A percentile compares a stretch with the other conserved stretches of the same genome.
phyloP scores from a whole-genome alignment of 2,113 vertebrate genomes.

The Dinomys branickii region DNA sequence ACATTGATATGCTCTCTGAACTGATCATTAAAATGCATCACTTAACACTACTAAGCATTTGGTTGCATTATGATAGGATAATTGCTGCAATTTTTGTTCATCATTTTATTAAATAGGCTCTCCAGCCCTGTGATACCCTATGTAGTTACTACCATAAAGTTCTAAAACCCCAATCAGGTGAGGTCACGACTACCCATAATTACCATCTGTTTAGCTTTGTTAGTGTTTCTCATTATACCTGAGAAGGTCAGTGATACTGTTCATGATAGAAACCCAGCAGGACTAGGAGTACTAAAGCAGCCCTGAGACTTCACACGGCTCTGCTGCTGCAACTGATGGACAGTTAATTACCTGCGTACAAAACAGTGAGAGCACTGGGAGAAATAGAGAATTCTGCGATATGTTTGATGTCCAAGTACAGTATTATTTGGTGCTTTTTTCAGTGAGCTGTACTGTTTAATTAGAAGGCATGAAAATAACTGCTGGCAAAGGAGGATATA shows the following conservation, averaged over 20 bases:
- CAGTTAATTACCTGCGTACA: slow-evolving; percentile 43
- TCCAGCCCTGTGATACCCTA: not conserved
- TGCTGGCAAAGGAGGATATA: not conserved
- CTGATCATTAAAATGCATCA: slow-evolving; percentile 65
- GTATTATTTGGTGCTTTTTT: not conserved
- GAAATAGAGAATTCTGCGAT: not conserved
- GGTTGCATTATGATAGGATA: slow-evolving; percentile 26
- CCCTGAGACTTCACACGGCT: slow-evolving; percentile 1
- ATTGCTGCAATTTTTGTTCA: slow-evolving; percentile 14
- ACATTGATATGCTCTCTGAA: slow-evolving; percentile 39
- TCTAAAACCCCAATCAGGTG: not conserved
- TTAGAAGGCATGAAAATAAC: not conserved
- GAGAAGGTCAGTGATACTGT: not conserved
- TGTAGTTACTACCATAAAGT: slow-evolving; percentile 37
- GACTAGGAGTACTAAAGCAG: slow-evolving; percentile 19
- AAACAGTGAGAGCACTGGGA: not conserved
- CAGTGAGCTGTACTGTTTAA: not conserved
- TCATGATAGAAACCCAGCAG: slow-evolving; percentile 37
- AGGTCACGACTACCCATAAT: not conserved
- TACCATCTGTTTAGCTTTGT: slow-evolving; percentile 57
- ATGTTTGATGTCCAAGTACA: not conserved
- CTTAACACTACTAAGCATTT: slow-evolving; percentile 65
- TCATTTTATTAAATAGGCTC: not conserved
- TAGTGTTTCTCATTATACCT: slow-evolving; percentile 37
- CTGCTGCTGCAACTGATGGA: not conserved